Evolutionary conservation across 2,797 vertebrate genomes (phyloP).

Genomic region (Peromyscus aztecus): DNA sequence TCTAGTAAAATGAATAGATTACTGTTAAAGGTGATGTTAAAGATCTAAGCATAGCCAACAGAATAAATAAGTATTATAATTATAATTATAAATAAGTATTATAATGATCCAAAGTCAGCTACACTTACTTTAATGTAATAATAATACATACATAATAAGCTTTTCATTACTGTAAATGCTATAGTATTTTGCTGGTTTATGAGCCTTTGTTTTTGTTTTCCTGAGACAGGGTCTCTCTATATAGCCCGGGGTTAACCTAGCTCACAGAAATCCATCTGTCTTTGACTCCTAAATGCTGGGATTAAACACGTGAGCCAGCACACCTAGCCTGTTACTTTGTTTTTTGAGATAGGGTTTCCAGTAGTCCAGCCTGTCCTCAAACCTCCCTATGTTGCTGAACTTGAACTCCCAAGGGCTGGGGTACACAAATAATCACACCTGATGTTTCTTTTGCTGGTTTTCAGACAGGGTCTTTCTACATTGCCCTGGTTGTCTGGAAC

Average conservation of each 20-base stretch:
- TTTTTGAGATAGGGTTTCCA: neutral
- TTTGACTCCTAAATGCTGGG: neutral
- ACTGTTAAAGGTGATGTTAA: neutral
- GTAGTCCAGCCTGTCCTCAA: neutral
- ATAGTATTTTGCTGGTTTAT: neutral
- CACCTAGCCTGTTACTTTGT: neutral
- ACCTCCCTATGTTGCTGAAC: neutral
- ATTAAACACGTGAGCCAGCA: neutral
- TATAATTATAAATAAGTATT: neutral
- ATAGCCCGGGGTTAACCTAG: neutral
- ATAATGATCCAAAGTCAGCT: neutral
- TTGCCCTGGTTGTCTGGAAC: neutral
- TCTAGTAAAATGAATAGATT: neutral
- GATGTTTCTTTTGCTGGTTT: neutral
- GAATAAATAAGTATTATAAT: neutral
- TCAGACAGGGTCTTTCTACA: neutral
- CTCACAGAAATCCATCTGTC: neutral
- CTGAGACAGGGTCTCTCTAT: neutral
- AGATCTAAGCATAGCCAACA: neutral
- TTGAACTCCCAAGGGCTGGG: neutral
- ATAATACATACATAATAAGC: neutral
- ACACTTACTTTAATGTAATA: conserved; percentile 14
- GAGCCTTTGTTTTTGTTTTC: neutral
- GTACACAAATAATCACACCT: neutral
- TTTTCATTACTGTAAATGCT: conserved; percentile 30